Base-by-base conservation (phyloP, 2,888 invertebrate genomes). In the Linnaemya vulpina region DNA sequence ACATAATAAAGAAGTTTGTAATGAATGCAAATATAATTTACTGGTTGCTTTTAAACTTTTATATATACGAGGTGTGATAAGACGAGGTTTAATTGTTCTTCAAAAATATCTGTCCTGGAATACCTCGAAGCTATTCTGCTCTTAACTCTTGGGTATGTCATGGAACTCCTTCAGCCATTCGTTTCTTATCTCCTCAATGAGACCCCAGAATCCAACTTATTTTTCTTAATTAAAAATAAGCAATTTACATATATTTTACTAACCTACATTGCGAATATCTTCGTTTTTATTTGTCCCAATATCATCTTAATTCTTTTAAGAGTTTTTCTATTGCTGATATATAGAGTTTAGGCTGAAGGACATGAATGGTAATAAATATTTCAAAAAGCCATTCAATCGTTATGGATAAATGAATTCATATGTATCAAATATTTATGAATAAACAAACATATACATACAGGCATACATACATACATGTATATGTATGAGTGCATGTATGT, bases 311-410 rank as follows among this genome's bases (percentile, higher is more conserved):
- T 17, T 38, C 35, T 63, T 55, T 17, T 53, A 63, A 40, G 1
- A 53, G 13, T 30, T 17, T 49, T 43, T 17, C 7, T 51, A 51
- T 49, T 51, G 30, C 40, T 53, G 40, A 40, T 25, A 5, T n/a
- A 38, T 11, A 53, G 40, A 75, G 55, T 63, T 75, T 75, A 79
- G 63, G 20, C 46, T 70, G 10, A 62, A 73, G 46, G 55, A 43
- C 11, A 30, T 0, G 20, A 46, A 60, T 68, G 62, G 65, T 20
- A 58, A 55, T 38, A 65, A 49, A 81, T 25, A 40, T 53, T 76
- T 62, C 25, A 71, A 68, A 84, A 84, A 77, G 62, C 73, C 74
- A 78, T 85, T 82, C 82, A 75, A 65, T 82, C 74, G 49, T 75
- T 75, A 78, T 67, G 74, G 78, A 70, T 60, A 65, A 74, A 63